Evolutionary conservation across 2,113 vertebrate genomes (phyloP), one percentile per base, ranked within the genome.

Genomic region (Mugil cephalus): DNA sequence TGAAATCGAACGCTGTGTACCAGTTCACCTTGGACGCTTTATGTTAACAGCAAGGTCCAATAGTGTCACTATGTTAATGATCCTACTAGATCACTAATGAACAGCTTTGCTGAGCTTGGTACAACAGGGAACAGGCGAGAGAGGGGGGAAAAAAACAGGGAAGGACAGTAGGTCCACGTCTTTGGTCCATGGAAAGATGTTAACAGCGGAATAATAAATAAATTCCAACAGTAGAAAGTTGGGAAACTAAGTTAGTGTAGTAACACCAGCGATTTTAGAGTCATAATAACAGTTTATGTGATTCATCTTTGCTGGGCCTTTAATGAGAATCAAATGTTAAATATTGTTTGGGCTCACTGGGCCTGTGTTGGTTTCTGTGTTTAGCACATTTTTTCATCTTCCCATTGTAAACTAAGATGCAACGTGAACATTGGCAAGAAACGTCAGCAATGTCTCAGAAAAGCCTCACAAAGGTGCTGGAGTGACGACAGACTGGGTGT

Each of bases 51-150:
- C 77, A 65, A 74, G 64, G 83, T 84, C 81, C 79, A 77, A 82
- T 84, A 80, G 73, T 84, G 89, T 85, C 86, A 87, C 87, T 58
- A 77, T 89, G 91, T 88, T 90, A 90, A 91, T 87, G 85, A 89
- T 74, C 69, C 70, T 30, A 69, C 79, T 52, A 82, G 77, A 80
- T 89, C 83, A 74, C 85, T 87, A 90, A 90, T 89, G 79, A 89
- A 83, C 78, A 87, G 80, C 74, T 91, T 77, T 90, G 87, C 85
- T 88, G 87, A 90, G 85, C 69, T 79, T 13, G 6, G 63, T 79
- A 58, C 60, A 79, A 79, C 39, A n/a, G 53, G 35, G 73, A 73
- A 46, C n/a, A 53, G 62, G 51, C 63, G 67, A 18, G 70, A 68
- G 56, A 61, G 56, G 53, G 6, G 24, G 5, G 5, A 30, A 30